These are phyloP conservation scores for Heliconius eleuchia DNA, from an alignment of 1,140 invertebrate genomes.

Conservation along the genomic window DNA sequence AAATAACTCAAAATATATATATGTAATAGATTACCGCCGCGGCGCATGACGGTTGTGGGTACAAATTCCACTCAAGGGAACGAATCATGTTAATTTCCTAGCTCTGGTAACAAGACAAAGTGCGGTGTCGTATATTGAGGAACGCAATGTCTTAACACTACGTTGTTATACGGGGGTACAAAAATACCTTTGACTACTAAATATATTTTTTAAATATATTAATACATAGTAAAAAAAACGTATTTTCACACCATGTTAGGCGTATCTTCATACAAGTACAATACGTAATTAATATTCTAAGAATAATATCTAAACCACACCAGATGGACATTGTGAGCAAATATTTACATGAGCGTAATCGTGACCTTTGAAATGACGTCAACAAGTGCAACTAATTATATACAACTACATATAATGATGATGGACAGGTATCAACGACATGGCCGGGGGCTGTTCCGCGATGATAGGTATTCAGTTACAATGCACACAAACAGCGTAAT, in stretches of 20 bases:
- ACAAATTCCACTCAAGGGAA: too few species aligned
- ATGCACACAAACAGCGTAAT: constrained; percentile 15
- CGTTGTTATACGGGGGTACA: too few species aligned
- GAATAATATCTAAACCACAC: not conserved
- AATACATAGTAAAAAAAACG: too few species aligned
- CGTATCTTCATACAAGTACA: not conserved
- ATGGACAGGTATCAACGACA: constrained; percentile 27
- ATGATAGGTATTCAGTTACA: constrained; percentile 22
- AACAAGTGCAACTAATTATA: constrained; percentile 6
- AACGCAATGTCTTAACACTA: too few species aligned
- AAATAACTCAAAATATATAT: too few species aligned
- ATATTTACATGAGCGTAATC: constrained; percentile 17
- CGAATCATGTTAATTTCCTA: too few species aligned
- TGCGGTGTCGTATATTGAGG: too few species aligned
- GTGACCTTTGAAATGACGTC: constrained; percentile 23
- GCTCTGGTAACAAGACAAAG: too few species aligned
- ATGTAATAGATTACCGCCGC: too few species aligned
- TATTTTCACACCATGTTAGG: not conserved
- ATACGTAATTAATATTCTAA: not conserved
- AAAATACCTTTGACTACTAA: too few species aligned
- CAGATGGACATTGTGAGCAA: constrained; percentile 16
- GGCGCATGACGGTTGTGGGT: too few species aligned
- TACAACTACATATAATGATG: constrained; percentile 22
- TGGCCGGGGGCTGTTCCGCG: not conserved
- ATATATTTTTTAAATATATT: too few species aligned